These are phyloP conservation scores for Beroe ovata DNA, from an alignment of 37 sponge, comb jelly and placozoan species.

Conservation along the genomic window DNA sequence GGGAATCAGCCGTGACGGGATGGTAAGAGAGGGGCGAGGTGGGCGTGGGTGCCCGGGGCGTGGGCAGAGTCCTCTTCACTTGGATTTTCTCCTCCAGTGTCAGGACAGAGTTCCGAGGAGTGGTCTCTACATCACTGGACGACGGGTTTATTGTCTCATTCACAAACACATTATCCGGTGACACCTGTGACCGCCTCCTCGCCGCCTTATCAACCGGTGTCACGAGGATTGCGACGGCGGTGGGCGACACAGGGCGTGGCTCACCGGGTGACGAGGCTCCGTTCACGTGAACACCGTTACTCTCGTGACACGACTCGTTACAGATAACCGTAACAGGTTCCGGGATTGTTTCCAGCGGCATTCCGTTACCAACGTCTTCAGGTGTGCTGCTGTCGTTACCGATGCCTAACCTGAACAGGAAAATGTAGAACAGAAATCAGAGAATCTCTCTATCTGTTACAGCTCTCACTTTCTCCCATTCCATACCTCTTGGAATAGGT, in stretches of 20 bases:
- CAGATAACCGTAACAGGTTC: neutral
- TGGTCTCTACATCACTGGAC: neutral
- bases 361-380: neutral
- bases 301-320: neutral
- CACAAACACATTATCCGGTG: neutral
- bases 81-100: neutral
- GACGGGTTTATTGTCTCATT: neutral
- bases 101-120: neutral
- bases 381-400: neutral
- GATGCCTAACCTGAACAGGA: no score
- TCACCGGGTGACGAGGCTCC: neutral
- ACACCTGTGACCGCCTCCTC: neutral
- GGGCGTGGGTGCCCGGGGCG: neutral
- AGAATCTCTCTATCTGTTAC: no score
- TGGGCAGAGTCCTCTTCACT: neutral
- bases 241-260: neutral
- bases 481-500: slow-evolving; percentile 31
- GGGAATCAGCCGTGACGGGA: neutral
- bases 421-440: no score
- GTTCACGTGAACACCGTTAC: neutral
- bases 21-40: neutral
- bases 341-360: neutral
- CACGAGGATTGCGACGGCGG: neutral
- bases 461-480: no score
- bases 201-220: neutral